Base-by-base conservation (phyloP, 2,888 invertebrate genomes). In the Gonocerus acuteangulatus region DNA sequence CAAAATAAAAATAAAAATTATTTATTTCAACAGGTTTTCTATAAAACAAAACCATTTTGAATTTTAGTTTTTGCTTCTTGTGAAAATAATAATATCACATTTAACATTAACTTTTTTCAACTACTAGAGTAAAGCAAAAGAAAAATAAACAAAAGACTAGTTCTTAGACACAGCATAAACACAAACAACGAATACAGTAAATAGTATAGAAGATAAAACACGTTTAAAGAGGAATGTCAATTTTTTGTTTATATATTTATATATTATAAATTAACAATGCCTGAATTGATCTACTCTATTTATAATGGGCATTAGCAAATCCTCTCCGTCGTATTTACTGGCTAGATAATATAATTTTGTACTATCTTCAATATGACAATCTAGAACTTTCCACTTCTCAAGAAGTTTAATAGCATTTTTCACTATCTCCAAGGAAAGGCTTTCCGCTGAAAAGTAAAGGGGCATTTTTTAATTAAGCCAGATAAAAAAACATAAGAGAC, bases 351-450 rank as follows among this genome's bases (percentile, higher is more conserved):
- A 71, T 44, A 79, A 68, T 61, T 77, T 76, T 64, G 77, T 69
- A 47, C 68, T 68, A 61, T 73, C 73, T 48, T 72, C 71, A 1
- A 66, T 65, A 64, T 74, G 73, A 61, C 71, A 79, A 71, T 90
- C 87, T 32, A 94, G 71, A 11, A 90, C 82, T 67, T 84, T 84
- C 87, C 89, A 88, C 69, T 87, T 86, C 67, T 89, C 85, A 39
- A 88, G 83, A 1, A 93, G 74, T 67, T 89, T 87, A 23, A 92
- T 74, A 57, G 90, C 89, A 75, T 92, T 93, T 71, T 85, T 85
- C 54, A 95, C 82, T 0, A 89, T 86, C 73, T 94, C 93, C 7
- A 88, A 84, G 6, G 90, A 89, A 52, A 92, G 82, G 70, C 92
- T 89, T 75, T 95, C 94, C 67, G 86, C 94, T 94, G 75, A 2